These are phyloP conservation scores for Ibidorhyncha struthersii DNA, from an alignment of 2,113 vertebrate genomes.

Conservation along the genomic window DNA sequence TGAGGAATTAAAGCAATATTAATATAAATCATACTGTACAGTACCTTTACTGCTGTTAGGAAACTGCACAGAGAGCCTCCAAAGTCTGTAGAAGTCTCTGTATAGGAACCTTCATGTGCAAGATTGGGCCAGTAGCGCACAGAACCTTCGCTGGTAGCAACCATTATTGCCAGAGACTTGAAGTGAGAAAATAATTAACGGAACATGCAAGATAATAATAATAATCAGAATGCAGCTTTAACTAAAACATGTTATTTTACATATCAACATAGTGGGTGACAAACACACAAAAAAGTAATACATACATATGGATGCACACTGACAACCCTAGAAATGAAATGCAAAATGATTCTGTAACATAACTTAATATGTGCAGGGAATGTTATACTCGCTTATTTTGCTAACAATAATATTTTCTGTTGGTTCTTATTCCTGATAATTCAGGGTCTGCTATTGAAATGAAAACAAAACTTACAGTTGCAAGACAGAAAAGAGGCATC, in stretches of 20 bases:
- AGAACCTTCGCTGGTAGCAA: conserved; percentile 82
- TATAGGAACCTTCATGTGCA: conserved; percentile 84
- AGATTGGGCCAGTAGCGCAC: conserved; percentile 90
- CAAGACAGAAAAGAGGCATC: neutral
- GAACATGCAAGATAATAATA: neutral
- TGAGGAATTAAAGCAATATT: neutral
- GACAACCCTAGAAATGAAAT: neutral
- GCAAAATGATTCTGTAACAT: neutral
- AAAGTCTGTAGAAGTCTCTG: conserved; percentile 79
- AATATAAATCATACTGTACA: neutral
- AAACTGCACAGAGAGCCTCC: conserved; percentile 83
- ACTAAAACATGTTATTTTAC: neutral
- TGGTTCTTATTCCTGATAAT: neutral
- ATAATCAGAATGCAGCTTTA: neutral
- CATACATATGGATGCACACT: neutral
- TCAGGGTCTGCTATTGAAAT: neutral
- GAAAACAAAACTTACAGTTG: neutral
- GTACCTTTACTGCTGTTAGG: conserved; percentile 87
- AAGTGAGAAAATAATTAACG: neutral
- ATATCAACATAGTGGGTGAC: neutral
- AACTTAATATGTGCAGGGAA: accelerated
- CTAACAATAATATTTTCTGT: neutral
- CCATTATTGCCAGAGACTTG: conserved; percentile 85
- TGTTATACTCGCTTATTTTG: neutral
- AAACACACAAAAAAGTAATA: neutral